These are phyloP conservation scores for Drosophila sproati DNA, from an alignment of 1,140 invertebrate genomes.

Conservation along the genomic window DNA sequence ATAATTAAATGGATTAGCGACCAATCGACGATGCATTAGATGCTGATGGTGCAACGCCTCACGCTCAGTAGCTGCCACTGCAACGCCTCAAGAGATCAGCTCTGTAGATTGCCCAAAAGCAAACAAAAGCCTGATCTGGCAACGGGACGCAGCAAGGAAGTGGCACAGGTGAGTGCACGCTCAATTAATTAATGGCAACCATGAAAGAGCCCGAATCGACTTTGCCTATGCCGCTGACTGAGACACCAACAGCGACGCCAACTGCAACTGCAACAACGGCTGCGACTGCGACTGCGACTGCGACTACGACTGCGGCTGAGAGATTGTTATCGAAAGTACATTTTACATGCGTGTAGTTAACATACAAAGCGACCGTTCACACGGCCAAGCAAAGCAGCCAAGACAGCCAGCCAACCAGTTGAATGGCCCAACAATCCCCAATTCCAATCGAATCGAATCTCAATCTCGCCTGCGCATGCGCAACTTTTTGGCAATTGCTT, in stretches of 20 bases:
- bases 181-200: constrained; percentile 82
- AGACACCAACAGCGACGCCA: constrained; percentile 8
- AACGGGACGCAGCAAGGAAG: constrained; percentile 4
- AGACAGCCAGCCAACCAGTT: constrained; percentile 20
- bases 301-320: constrained; percentile 35
- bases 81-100: constrained; percentile 62
- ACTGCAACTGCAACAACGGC: constrained; percentile 6
- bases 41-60: constrained; percentile 43
- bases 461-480: constrained; percentile 53
- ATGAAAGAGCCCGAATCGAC: constrained; percentile 69
- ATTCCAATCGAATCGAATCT: constrained; percentile 54
- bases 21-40: constrained; percentile 48
- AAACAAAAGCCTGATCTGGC: constrained; percentile 68
- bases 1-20: constrained; percentile 81
- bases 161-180: constrained; percentile 47
- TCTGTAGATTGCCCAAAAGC: constrained; percentile 57
- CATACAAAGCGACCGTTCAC: constrained; percentile 75
- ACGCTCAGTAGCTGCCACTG: constrained; percentile 27
- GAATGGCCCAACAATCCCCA: constrained; percentile 49
- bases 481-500: constrained; percentile 53
- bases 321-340: constrained; percentile 80
- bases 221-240: constrained; percentile 49
- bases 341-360: constrained; percentile 81
- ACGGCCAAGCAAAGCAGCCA: constrained; percentile 48
- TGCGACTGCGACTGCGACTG: constrained; percentile 7